phyloP scores from a whole-genome alignment of 2,113 vertebrate species.

The Sakesphorus luctuosus region DNA sequence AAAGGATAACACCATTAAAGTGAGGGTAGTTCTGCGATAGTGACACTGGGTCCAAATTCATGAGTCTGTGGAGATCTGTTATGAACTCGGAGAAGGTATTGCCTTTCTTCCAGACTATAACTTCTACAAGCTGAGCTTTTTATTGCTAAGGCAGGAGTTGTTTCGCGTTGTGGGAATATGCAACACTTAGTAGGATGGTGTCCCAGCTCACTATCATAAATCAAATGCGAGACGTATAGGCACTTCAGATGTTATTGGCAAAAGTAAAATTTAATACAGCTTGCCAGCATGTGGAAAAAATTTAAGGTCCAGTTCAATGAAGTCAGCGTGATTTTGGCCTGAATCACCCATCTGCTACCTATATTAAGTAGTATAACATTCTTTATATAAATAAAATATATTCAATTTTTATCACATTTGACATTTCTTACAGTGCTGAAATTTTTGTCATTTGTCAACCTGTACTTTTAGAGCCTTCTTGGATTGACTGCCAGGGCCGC shows the following conservation, averaged over 20 bases:
- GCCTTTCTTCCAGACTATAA: not conserved
- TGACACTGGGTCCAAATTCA: not conserved
- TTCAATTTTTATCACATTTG: not conserved
- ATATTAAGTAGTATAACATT: conserved; percentile 15
- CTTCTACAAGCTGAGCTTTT: not conserved
- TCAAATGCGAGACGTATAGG: not conserved
- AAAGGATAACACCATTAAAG: not conserved
- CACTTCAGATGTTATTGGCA: conserved; percentile 12
- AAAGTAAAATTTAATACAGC: conserved; percentile 38
- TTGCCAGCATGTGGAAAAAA: conserved; percentile 49
- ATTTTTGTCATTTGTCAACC: conserved; percentile 20
- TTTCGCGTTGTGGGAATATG: not conserved
- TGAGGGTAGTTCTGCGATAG: not conserved
- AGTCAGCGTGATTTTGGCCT: conserved; percentile 21
- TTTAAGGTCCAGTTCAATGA: conserved; percentile 20
- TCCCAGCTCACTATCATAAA: not conserved
- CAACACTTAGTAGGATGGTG: not conserved
- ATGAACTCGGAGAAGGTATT: not conserved
- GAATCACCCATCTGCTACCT: conserved; percentile 21
- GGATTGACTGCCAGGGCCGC: conserved; percentile 29
- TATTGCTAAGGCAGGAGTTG: not conserved
- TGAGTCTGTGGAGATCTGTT: not conserved
- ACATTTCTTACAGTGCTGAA: conserved; percentile 6
- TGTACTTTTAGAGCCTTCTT: conserved; percentile 22
- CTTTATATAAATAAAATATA: conserved; percentile 12